Base-by-base conservation (phyloP, 2,113 vertebrate species). In the Rhinogobius similis region DNA sequence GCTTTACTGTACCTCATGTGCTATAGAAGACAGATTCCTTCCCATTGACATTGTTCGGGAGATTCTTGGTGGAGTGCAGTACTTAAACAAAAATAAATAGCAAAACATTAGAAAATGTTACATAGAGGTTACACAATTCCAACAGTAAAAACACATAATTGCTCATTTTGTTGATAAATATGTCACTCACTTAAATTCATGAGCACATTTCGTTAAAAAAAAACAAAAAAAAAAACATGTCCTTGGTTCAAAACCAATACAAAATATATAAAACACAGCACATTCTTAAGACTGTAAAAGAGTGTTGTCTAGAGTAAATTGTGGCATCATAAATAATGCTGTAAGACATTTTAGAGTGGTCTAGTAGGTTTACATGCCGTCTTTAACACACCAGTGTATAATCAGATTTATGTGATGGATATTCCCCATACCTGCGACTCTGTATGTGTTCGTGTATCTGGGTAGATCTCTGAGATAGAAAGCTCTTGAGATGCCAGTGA, bases 381-480 rank as follows among this genome's bases (percentile, higher is more conserved):
- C 29, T 50, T 21, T 10, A 36, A 61, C 18, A 38, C 58, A 61
- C 20, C 26, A 29, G 14, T 5, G 66, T 69, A 46, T 32, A 4
- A 76, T 59, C 26, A 48, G 21, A 41, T 18, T 2, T 76, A 75
- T 48, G 52, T 23, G 20, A 53, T 3, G 10, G 2, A 13, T 72
- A 56, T 72, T 77, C 70, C 16, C 71, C 39, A 2, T 82, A 89
- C 90, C 80, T 88, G 88, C 1, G 86, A 91, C 67, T 90, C 90
- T 0, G 63, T 55, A 39, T 53, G 73, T 29, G 71, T 39, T 65
- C 66, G 63, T 71, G 85, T 78, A 14, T 85, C 83, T 23, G 87
- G 67, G 93, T 92, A 85, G 91, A 93, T 63, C 11, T 90, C 86
- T 87, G 92, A 70, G 75, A 76, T 65, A 79, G 79, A 92, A 90